A percentile compares a stretch with the other conserved stretches of the same genome.
Conservation (phyloP, 2,113 vertebrate genomes). For the Pao palembangensis region DNA sequence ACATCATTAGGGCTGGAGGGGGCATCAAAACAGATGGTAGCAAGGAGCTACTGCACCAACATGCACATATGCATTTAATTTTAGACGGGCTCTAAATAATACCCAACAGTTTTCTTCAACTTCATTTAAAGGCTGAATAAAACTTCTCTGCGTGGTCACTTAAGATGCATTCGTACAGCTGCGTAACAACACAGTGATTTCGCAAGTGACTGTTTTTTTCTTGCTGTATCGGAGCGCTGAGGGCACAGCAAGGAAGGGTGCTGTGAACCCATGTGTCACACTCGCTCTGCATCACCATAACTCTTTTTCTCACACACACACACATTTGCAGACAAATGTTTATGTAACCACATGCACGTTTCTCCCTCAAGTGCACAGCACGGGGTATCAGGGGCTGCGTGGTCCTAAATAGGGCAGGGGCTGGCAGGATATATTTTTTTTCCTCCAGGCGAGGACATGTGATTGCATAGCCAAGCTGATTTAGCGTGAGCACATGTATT, state of each 20-base stretch:
- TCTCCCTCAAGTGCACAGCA: conserved; percentile 58
- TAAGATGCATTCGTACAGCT: background rate
- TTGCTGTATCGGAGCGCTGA: conserved; percentile 27
- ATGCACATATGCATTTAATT: too few species aligned
- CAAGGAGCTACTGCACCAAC: too few species aligned
- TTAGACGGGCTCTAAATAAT: too few species aligned
- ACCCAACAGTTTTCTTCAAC: too few species aligned
- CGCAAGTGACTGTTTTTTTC: conserved; percentile 6
- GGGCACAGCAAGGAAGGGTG: conserved; percentile 41
- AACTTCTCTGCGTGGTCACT: too few species aligned
- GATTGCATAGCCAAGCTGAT: conserved; percentile 29
- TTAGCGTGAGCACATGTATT: conserved; percentile 13
- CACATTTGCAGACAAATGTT: conserved; percentile 28
- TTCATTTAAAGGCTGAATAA: too few species aligned
- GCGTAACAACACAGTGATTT: background rate
- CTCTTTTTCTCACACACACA: conserved; percentile 21
- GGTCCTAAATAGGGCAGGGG: conserved; percentile 56
- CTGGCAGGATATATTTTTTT: conserved; percentile 46
- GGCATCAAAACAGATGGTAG: too few species aligned
- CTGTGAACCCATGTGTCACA: conserved; percentile 64
- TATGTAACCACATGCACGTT: conserved; percentile 55
- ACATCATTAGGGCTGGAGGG: too few species aligned
- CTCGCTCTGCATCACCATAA: conserved; percentile 31
- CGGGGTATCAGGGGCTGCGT: conserved; percentile 17
- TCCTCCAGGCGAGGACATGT: conserved; percentile 32